Evolutionary conservation across 2,888 invertebrate species (phyloP), one percentile per base, ranked within the genome.

Genomic region (Colletes collaris): DNA sequence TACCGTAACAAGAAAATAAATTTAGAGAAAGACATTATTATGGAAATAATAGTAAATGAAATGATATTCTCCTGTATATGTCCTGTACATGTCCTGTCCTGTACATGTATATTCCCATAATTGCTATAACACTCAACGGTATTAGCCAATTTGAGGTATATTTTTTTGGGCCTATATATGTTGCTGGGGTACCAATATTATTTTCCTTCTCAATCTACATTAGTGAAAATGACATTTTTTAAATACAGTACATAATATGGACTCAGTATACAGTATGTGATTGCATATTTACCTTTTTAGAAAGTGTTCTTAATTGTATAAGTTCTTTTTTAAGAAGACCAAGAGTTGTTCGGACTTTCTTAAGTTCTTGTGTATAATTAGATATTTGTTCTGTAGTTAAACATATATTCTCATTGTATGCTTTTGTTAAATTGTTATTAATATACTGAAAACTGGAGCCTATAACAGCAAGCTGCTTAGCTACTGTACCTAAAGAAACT

Each of bases 391-490:
- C 64, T 10, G 78, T 40, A 16, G 76, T 73, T 7, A 89, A 59
- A 53, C 60, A n/a, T 0, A 74, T 65, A 44, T 82, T 71, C 11
- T 75, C 62, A 19, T 67, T 69, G 59, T 81, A 73, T 37, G 80
- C 75, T 64, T 73, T 76, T 19, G 75, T 49, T 4, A 91, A 46
- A 77, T 76, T 85, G 53, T 86, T 89, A 74, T 84, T 89, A n/a
- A 94, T 92, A 86, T 94, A 95, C 63, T 93, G 93, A 64, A 95
- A 88, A 50, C 95, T 94, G 1, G 95, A 94, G 88, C 95, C 94
- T 91, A 95, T 93, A 58, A 95, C 93, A 77, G 94, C 94, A 53
- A 95, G 88, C 89, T 96, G 95, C 88, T 95, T 94, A 13, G 95
- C 91, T 60, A 94, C 94, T 40, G 94, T 94, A 52, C 95, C 94